These are phyloP conservation scores for Nixonia krombeini DNA, from an alignment of 1,140 invertebrate genomes.

Conservation along the genomic window DNA sequence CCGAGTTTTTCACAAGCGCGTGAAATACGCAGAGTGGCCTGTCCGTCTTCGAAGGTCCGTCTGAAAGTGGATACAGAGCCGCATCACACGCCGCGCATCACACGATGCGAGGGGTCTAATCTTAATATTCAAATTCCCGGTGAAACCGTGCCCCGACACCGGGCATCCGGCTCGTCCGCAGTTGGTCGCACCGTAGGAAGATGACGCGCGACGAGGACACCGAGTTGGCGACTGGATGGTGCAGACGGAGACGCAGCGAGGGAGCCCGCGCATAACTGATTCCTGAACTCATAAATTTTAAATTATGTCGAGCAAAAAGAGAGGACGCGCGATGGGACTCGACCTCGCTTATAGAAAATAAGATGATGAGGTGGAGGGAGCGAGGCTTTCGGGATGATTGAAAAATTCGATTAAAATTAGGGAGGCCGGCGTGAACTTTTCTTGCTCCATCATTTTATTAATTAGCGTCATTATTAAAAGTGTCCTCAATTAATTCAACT, in stretches of 20 bases:
- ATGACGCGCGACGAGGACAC: slow-evolving; percentile 32
- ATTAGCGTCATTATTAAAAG: no score
- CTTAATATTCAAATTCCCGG: slow-evolving; percentile 68
- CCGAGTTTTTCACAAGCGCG: slow-evolving; percentile 7
- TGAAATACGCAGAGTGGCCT: slow-evolving; percentile 4
- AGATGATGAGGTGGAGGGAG: slow-evolving; percentile 34
- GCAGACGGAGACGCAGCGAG: slow-evolving; percentile 34
- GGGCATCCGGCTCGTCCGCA: slow-evolving; percentile 8
- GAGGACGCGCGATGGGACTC: slow-evolving; percentile 50
- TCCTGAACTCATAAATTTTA: slow-evolving; percentile 70
- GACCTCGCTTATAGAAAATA: slow-evolving; percentile 53
- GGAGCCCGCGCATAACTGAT: slow-evolving; percentile 57
- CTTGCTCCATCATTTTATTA: no score
- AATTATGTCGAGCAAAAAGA: slow-evolving; percentile 67
- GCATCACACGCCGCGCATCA: slow-evolving; percentile 31
- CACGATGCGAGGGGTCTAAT: slow-evolving; percentile 60
- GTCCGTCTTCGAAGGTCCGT: slow-evolving; percentile 16
- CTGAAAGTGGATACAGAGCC: slow-evolving; percentile 5
- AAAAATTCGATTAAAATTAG: no score
- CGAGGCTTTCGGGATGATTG: slow-evolving; percentile 10
- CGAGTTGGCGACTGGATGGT: slow-evolving; percentile 20
- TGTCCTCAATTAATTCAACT: no score
- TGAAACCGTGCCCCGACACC: slow-evolving; percentile 47
- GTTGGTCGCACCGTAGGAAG: slow-evolving; percentile 24
- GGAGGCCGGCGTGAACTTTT: no score